Percentiles rank a stretch among this genome's conserved stretches.
These are phyloP conservation scores for Fukomys damarensis DNA, from an alignment of 2,113 vertebrate species.

Conservation along the genomic window DNA sequence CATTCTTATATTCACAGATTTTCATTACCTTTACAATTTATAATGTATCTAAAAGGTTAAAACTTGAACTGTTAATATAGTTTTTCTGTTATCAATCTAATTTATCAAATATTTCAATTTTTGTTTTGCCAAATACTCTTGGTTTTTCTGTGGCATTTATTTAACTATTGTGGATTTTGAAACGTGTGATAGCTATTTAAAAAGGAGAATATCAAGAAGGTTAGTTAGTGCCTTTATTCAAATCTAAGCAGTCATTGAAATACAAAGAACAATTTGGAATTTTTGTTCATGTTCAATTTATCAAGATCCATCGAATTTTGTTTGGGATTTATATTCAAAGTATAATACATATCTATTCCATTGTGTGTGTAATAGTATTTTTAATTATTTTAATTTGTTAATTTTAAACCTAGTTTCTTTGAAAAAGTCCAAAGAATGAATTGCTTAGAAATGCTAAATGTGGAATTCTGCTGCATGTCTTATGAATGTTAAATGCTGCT, in stretches of 20 bases:
- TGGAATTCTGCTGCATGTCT: background rate
- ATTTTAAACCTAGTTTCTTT: slow-evolving; percentile 63
- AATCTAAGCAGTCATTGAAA: slow-evolving; percentile 62
- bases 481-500: slow-evolving; percentile 37
- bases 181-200: slow-evolving; percentile 71
- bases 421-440: slow-evolving; percentile 57
- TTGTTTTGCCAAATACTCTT: background rate
- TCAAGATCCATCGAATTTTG: slow-evolving; percentile 61
- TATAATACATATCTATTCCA: slow-evolving; percentile 66
- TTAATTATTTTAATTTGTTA: slow-evolving; percentile 61
- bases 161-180: slow-evolving; percentile 56
- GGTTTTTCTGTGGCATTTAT: slow-evolving; percentile 56
- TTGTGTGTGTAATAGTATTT: slow-evolving; percentile 46
- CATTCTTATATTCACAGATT: background rate
- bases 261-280: slow-evolving; percentile 42
- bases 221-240: slow-evolving; percentile 68
- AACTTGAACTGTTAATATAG: background rate
- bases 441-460: slow-evolving; percentile 53
- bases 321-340: slow-evolving; percentile 63
- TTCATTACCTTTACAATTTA: background rate
- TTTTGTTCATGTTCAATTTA: slow-evolving; percentile 59
- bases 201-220: slow-evolving; percentile 50
- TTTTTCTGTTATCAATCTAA: slow-evolving; percentile 8
- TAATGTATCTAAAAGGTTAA: background rate
- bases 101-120: slow-evolving; percentile 34